Base-by-base conservation (phyloP, 2,113 vertebrate species). In the Rhinogobius similis region DNA sequence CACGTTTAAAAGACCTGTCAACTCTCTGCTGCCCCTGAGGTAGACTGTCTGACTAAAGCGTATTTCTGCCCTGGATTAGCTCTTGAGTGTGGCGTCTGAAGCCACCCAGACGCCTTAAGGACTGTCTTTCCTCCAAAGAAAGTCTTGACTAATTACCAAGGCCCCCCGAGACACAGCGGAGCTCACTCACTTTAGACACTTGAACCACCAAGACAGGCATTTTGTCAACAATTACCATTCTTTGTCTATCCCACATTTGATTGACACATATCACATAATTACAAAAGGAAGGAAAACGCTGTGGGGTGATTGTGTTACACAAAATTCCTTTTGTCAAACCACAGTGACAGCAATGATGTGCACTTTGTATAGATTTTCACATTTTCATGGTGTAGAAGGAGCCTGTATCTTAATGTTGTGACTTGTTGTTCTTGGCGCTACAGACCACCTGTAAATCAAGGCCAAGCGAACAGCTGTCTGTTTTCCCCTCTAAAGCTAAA, bases 341-440 rank as follows among this genome's bases (percentile, higher is more conserved):
- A 21, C 78, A 75, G 56, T 64, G 41, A 68, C 76, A 77, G 24
- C 76, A 78, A 70, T 81, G 66, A 66, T 72, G 75, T 81, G 63
- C 71, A 73, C 72, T 77, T 67, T 72, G 68, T 32, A 38, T 64
- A 41, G 39, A 41, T 41, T 41, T 41, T 41, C 11, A 12, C 68
- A 67, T 59, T 70, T 36, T 62, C 56, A 70, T 71, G 77, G 56
- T 70, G 77, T 67, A 67, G 67, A 72, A 69, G 62, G 46, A 61
- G 32, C 18, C 29, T 20, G 18, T n/a, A 73, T 46, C 55, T 76
- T 81, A 86, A 82, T 79, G 71, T 77, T 81, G 84, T 86, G 85
- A 84, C 84, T 90, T 89, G 85, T 82, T 85, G 41, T 76, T 86
- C 72, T 87, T 87, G 86, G 89, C 86, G 76, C 74, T 56, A 61